phyloP scores from a whole-genome alignment of 1,140 invertebrate genomes.

The Euura lappo region DNA sequence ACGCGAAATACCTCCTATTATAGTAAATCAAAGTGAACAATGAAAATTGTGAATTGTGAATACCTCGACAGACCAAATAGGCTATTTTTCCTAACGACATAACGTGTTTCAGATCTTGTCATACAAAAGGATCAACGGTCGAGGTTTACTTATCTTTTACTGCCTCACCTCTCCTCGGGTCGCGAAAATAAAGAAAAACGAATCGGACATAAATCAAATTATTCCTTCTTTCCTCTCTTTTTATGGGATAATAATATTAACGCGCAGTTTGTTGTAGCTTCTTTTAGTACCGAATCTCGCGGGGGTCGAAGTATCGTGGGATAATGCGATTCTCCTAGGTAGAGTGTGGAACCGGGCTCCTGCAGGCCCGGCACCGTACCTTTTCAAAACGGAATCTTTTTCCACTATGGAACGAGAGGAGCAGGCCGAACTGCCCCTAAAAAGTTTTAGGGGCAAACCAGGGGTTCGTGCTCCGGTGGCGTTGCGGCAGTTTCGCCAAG shows the following conservation, averaged over 20 bases:
- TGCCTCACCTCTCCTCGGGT: no score
- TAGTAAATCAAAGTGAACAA: no score
- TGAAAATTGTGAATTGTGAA: no score
- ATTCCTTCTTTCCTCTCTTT: conserved; percentile 18
- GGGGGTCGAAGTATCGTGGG: not conserved
- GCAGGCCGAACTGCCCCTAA: conserved; percentile 32
- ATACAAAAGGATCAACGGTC: no score
- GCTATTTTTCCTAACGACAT: no score
- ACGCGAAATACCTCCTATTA: no score
- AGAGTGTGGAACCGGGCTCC: not conserved
- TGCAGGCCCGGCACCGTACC: not conserved
- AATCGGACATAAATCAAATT: no score
- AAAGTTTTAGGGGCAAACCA: conserved; percentile 37
- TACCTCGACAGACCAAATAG: no score
- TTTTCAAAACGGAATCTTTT: not conserved
- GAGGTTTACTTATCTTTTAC: no score
- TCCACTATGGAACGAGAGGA: not conserved
- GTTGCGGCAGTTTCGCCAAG: not conserved
- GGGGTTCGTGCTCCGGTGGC: not conserved
- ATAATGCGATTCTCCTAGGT: no score
- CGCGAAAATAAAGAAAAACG: not conserved
- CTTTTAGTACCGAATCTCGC: conserved; percentile 30
- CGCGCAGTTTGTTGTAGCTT: not conserved
- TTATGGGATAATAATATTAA: not conserved
- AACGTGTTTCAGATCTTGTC: no score